These are phyloP conservation scores for Pseudolaguvia tuberculata DNA, from an alignment of 2,113 vertebrate species.

Conservation along the genomic window DNA sequence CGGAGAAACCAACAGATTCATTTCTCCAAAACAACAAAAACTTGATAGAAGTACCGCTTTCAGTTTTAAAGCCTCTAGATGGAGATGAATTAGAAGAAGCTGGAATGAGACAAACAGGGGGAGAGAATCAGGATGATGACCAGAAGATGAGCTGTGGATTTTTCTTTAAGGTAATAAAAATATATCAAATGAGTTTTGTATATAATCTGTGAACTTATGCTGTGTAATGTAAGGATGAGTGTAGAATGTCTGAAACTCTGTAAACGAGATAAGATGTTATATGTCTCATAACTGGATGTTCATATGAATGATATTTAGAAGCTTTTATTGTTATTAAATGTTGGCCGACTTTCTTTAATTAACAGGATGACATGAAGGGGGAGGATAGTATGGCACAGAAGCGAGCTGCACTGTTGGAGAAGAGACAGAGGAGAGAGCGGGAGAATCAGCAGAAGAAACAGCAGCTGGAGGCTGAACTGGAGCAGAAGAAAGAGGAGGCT, in stretches of 20 bases:
- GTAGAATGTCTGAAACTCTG: neutral
- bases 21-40: slow-evolving; percentile 69
- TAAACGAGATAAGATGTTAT: neutral
- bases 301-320: neutral
- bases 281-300: neutral
- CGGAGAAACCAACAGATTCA: slow-evolving; percentile 67
- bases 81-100: slow-evolving; percentile 68
- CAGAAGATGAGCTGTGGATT: slow-evolving; percentile 91
- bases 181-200: neutral
- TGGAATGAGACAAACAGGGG: slow-evolving; percentile 69
- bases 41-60: slow-evolving; percentile 90
- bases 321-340: neutral
- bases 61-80: slow-evolving; percentile 78
- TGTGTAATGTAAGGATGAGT: neutral
- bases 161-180: slow-evolving; percentile 92
- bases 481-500: slow-evolving; percentile 91
- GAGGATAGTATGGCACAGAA: slow-evolving; percentile 93
- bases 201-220: too few relatives aligned
- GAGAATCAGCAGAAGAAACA: slow-evolving; percentile 87
- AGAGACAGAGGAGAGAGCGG: slow-evolving; percentile 85
- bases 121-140: slow-evolving; percentile 78
- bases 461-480: slow-evolving; percentile 86
- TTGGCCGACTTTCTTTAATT: slow-evolving; percentile 7
- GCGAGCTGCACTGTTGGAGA: slow-evolving; percentile 90
- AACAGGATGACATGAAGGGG: slow-evolving; percentile 86